phyloP scores from a whole-genome alignment of 1,140 invertebrate genomes.

The Paralvinella palmiformis region DNA sequence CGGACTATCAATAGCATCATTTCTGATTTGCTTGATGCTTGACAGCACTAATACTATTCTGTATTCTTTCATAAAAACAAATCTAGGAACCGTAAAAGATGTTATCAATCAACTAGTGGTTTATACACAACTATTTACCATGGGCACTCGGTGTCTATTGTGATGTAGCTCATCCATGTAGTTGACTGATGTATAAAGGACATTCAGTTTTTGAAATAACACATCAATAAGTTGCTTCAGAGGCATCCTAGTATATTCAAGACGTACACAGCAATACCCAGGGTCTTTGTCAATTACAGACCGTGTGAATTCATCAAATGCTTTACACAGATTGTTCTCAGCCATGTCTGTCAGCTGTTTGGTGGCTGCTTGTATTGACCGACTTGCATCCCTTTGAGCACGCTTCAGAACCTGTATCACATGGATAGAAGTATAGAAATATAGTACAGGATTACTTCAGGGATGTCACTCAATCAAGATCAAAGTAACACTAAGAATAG shows the following conservation, averaged over 20 bases:
- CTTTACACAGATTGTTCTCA: not conserved
- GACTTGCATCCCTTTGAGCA: conserved; percentile 35
- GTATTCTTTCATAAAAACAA: no score
- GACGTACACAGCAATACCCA: not conserved
- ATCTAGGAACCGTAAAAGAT: no score
- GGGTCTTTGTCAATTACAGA: not conserved
- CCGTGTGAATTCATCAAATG: not conserved
- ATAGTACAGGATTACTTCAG: no score
- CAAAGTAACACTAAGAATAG: no score
- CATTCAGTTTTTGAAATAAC: not conserved
- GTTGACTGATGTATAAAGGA: not conserved
- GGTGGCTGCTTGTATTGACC: conserved; percentile 5
- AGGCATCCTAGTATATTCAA: not conserved
- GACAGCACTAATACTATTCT: no score
- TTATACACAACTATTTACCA: no score
- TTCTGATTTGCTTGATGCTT: no score
- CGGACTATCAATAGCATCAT: no score
- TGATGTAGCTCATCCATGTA: not conserved
- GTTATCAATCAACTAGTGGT: no score
- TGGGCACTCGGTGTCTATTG: not conserved
- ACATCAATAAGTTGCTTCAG: not conserved
- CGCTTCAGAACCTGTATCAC: conserved; percentile 40
- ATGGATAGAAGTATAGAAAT: no score
- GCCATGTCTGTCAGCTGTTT: not conserved
- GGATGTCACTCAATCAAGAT: no score